Evolutionary conservation across 2,113 vertebrate genomes (phyloP).

Genomic region (Amphilophus citrinellus): DNA sequence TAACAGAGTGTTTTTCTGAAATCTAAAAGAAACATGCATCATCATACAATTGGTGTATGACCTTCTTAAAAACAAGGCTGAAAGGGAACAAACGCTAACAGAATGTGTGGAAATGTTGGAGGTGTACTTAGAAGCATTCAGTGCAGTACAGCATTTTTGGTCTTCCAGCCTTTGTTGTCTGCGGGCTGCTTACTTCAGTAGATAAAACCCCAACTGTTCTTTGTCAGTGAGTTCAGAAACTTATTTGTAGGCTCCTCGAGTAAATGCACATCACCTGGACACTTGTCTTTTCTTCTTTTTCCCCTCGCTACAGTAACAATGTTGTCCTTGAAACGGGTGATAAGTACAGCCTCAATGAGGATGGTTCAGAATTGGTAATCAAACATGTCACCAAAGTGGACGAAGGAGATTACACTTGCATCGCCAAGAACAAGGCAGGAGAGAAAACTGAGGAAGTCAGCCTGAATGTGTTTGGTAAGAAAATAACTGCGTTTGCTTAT

Average conservation of each 20-base stretch:
- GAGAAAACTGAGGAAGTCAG: conserved; percentile 89
- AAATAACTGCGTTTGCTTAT: conserved; percentile 27
- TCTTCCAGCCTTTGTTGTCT: not conserved
- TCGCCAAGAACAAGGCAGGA: conserved; percentile 95
- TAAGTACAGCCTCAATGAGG: conserved; percentile 90
- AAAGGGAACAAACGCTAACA: conserved; percentile 22
- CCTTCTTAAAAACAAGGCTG: conserved; percentile 21
- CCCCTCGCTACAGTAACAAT: conserved; percentile 82
- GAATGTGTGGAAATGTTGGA: conserved; percentile 5
- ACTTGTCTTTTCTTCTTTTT: not conserved
- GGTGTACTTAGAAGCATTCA: not conserved
- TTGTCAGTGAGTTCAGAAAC: conserved; percentile 15
- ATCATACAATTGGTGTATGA: not conserved
- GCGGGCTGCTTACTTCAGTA: not conserved
- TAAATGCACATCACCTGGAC: conserved; percentile 1
- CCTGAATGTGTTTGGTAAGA: conserved; percentile 96
- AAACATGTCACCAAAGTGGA: conserved; percentile 90
- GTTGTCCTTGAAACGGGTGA: conserved; percentile 86
- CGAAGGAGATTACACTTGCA: conserved; percentile 94
- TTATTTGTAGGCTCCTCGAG: conserved; percentile 6
- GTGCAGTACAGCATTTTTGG: not conserved
- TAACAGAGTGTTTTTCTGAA: not conserved
- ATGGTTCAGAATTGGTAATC: conserved; percentile 91
- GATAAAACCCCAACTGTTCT: conserved; percentile 14
- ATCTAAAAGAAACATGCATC: not conserved